Base-by-base conservation (phyloP, 2,797 vertebrate species). In the Sternarchorhynchus goeldii region DNA sequence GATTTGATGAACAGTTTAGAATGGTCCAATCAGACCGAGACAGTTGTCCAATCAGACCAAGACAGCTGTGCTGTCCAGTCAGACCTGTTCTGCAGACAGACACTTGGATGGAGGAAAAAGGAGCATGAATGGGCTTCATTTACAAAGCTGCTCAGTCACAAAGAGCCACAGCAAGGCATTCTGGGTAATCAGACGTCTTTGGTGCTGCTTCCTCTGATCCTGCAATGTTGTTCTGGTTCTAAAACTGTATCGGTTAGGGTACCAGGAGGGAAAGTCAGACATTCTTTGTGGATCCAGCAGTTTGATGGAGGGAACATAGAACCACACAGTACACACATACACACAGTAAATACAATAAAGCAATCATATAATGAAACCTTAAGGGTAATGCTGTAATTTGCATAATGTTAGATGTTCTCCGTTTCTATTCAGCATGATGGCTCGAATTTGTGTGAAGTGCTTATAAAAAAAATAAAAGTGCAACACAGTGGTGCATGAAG, bases 161-260 rank as follows among this genome's bases (percentile, higher is more conserved):
- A 85, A 87, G 87, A 93, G 87, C 88, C 90, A 90, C 87, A 84
- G 88, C 69, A 85, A 83, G 80, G 78, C 87, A 87, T 90, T 91
- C 88, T 90, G 86, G 89, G 89, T 87, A 92, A 93, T 93, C 92
- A 92, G 85, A 91, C 89, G 68, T 88, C 90, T 91, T 93, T 93
- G 25, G 90, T 92, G 87, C 83, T 70, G 82, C 89, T 91, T 91
- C 91, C 87, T 88, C 86, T 75, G 87, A 67, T 85, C 77, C 71
- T 77, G 59, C 83, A 84, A 87, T 69, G 79, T 74, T 65, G 64
- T 73, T 66, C 76, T 75, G 77, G 73, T 76, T 45, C 56, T 45
- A 56, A 32, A 74, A 59, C 73, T 66, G 76, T 76, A 79, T 74
- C 78, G 71, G 75, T 55, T 74, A 50, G 50, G 65, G 41, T 25